phyloP scores from a whole-genome alignment of 2,888 invertebrate species.

The Deilephila porcellus region DNA sequence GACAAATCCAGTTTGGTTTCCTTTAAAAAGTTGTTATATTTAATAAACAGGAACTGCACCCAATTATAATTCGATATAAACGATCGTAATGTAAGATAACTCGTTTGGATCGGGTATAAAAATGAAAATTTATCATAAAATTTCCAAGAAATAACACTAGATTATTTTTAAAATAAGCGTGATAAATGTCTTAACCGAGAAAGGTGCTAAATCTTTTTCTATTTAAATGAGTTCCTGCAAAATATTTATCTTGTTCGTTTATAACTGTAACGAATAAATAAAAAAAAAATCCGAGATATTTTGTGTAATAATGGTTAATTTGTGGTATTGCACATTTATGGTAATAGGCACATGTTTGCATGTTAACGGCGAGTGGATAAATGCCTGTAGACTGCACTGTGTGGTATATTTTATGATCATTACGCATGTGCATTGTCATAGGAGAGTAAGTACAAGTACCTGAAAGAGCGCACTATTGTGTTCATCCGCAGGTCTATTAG shows the following conservation, averaged over 20 bases:
- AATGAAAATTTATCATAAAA: neutral
- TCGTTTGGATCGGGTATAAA: neutral
- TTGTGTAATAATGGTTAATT: neutral
- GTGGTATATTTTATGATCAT: conserved; percentile 13
- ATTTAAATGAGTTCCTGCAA: neutral
- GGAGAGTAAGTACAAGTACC: conserved; percentile 80
- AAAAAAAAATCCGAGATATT: neutral
- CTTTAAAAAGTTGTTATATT: conserved; percentile 8
- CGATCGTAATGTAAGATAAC: neutral
- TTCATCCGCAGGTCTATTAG: conserved; percentile 97
- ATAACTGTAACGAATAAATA: neutral
- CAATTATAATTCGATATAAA: conserved; percentile 6
- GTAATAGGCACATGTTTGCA: neutral
- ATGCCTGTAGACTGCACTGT: neutral
- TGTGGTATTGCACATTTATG: neutral
- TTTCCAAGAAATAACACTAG: neutral
- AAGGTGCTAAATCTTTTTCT: neutral
- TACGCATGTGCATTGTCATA: conserved; percentile 2
- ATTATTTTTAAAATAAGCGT: too few relatives aligned
- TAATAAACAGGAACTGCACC: conserved; percentile 14
- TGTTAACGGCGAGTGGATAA: neutral
- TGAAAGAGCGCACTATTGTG: conserved; percentile 94
- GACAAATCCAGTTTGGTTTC: conserved; percentile 22
- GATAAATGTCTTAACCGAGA: neutral
- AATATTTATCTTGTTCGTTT: conserved; percentile 6